Conservation (phyloP, 2,888 invertebrate genomes). For the Cataglyphis livida region DNA sequence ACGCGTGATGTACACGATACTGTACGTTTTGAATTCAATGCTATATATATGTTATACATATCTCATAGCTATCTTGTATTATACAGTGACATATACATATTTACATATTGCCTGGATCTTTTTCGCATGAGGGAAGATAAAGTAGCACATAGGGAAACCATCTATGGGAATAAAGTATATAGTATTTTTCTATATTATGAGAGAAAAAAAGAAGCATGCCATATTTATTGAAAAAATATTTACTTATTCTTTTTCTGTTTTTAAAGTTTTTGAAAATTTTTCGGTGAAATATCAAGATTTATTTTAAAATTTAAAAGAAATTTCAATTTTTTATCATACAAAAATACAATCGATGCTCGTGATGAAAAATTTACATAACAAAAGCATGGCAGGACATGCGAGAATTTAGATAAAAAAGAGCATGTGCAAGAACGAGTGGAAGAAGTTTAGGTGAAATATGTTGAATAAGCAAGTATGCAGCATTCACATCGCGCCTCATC, state of each 20-base stretch:
- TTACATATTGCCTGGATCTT: neutral
- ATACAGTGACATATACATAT: neutral
- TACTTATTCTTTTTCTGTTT: neutral
- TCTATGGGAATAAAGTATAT: neutral
- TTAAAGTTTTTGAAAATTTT: neutral
- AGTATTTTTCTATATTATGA: neutral
- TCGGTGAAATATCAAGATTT: neutral
- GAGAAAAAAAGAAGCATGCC: neutral
- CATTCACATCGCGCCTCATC: neutral
- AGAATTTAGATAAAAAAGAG: conserved; percentile 16
- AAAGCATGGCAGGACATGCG: neutral
- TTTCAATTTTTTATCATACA: neutral
- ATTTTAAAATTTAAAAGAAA: neutral
- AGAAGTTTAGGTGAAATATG: conserved; percentile 15
- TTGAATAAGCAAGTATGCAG: conserved; percentile 11
- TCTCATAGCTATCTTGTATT: no score
- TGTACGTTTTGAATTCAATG: conserved; percentile 25
- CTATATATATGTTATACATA: no score
- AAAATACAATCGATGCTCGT: neutral
- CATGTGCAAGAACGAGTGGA: neutral
- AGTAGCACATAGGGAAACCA: neutral
- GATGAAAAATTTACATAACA: conserved; percentile 2
- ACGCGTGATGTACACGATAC: conserved; percentile 8
- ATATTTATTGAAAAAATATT: neutral
- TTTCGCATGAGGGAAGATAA: neutral